A percentile compares a stretch with the other conserved stretches of the same genome.
Conservation (phyloP, 2,113 vertebrate species). For the Hemichromis elongatus region DNA sequence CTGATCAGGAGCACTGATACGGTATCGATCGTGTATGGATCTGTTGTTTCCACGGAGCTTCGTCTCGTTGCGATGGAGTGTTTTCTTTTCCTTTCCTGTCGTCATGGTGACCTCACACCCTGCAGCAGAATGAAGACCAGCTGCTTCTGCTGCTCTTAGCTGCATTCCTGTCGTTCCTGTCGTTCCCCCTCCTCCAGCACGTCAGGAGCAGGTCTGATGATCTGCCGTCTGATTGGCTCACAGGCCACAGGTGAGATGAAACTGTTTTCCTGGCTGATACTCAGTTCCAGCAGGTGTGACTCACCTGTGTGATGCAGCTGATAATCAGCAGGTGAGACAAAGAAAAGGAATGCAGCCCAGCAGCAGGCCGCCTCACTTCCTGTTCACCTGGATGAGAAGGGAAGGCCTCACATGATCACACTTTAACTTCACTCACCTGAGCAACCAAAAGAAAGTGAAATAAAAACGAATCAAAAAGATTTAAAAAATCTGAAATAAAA, state of each 20-base stretch:
- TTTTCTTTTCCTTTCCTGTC: not conserved
- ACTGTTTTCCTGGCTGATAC: not conserved
- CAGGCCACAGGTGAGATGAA: not conserved
- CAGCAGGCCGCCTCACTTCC: not conserved
- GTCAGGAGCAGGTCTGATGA: not conserved
- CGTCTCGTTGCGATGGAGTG: not conserved
- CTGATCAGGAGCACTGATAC: not conserved
- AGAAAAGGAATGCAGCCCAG: not conserved
- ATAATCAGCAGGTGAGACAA: not conserved
- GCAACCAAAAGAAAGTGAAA: not conserved
- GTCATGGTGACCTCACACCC: not conserved
- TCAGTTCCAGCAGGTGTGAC: not conserved
- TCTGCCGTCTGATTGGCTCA: not conserved
- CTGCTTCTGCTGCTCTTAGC: not conserved
- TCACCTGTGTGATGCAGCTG: not conserved
- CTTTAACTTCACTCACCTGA: not conserved
- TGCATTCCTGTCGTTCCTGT: constrained; percentile 1
- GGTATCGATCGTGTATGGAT: not conserved
- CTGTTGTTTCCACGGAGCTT: not conserved
- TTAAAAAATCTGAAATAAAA: not conserved
- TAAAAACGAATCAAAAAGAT: not conserved
- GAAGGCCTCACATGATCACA: not conserved
- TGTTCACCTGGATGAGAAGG: not conserved
- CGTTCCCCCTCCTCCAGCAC: not conserved
- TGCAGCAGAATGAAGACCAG: not conserved